phyloP scores from a whole-genome alignment of 37 sponge, comb jelly and placozoan species.

The Mnemiopsis leidyi region DNA sequence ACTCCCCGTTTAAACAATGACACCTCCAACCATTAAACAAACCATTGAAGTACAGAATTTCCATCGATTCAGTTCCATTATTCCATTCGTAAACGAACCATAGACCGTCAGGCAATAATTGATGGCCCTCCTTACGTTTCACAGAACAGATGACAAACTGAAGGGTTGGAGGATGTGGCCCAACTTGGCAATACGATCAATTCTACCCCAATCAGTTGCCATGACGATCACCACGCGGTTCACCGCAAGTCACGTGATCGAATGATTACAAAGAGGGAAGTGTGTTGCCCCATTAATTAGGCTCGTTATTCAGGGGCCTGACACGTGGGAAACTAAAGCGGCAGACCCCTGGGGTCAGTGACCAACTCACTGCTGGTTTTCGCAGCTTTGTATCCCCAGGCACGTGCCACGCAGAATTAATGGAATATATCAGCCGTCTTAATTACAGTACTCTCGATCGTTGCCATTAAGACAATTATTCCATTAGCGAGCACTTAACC shows the following conservation, averaged over 20 bases:
- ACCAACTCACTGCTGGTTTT: not conserved
- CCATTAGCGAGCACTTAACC: not conserved
- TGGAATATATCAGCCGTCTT: not conserved
- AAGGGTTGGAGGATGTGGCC: not conserved
- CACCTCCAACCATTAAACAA: not conserved
- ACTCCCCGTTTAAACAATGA: not conserved
- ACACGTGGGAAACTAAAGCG: not conserved
- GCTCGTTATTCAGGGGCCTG: not conserved
- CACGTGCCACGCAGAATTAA: not conserved
- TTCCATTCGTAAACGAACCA: not conserved
- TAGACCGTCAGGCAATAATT: not conserved
- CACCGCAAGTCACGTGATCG: not conserved
- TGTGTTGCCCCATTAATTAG: not conserved
- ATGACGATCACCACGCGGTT: not conserved
- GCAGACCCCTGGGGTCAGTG: not conserved
- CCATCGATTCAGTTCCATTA: not conserved
- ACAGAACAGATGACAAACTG: not conserved
- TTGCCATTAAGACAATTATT: not conserved
- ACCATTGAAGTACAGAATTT: not conserved
- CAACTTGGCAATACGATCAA: not conserved
- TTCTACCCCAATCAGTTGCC: not conserved
- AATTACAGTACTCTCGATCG: not conserved
- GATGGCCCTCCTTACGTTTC: not conserved
- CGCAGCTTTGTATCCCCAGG: not conserved
- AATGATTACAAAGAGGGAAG: not conserved